These are phyloP conservation scores for Camelus dromedarius DNA, from an alignment of 2,113 vertebrate species.

Conservation along the genomic window DNA sequence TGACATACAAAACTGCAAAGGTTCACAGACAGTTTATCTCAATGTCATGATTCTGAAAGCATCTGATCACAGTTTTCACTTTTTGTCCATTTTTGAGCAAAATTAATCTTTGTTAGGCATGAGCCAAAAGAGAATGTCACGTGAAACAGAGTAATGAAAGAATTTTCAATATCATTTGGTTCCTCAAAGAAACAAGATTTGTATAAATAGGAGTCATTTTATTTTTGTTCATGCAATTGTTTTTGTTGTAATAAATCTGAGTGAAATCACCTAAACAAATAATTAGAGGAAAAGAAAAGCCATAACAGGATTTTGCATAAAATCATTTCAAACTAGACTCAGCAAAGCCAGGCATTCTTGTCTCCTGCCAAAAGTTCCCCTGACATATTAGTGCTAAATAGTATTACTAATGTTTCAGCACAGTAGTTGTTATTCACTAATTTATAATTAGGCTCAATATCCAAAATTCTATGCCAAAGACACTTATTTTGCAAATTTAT, in stretches of 20 bases:
- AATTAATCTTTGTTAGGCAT: neutral
- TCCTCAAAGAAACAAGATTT: neutral
- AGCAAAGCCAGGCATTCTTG: neutral
- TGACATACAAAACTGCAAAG: neutral
- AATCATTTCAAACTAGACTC: neutral
- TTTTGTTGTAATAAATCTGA: neutral
- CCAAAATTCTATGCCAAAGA: neutral
- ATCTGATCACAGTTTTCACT: neutral
- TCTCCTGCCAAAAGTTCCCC: neutral
- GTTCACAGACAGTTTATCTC: neutral
- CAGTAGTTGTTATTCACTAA: neutral
- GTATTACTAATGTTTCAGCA: neutral
- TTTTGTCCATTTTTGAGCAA: neutral
- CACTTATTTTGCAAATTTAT: neutral
- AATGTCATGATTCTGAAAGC: neutral
- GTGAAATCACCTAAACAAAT: neutral
- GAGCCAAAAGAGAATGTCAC: neutral
- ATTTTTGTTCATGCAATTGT: neutral
- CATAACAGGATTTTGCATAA: neutral
- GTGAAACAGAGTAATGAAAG: neutral
- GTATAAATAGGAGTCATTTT: neutral
- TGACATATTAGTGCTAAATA: neutral
- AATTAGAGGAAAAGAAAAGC: neutral
- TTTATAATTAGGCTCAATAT: neutral
- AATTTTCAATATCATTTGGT: neutral